A percentile compares a stretch with the other conserved stretches of the same genome.
Evolutionary conservation across 2,888 invertebrate species (phyloP).

Genomic region (Erebia aethiops): DNA sequence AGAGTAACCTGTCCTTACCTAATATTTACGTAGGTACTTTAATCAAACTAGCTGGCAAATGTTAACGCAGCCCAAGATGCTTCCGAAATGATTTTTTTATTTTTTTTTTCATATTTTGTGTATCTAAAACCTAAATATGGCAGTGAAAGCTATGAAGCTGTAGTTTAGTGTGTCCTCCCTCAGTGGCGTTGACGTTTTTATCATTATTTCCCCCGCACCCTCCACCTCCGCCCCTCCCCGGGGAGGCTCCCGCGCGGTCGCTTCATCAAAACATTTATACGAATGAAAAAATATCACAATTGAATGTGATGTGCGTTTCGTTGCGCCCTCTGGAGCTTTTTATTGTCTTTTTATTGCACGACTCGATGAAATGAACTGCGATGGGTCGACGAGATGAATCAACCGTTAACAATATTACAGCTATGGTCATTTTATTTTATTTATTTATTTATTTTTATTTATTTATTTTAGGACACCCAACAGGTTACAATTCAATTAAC

Average conservation of each 20-base stretch:
- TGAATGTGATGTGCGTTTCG: slow-evolving; percentile 41
- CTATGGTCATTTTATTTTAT: too few species aligned
- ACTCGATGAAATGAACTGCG: background rate
- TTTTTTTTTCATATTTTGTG: background rate
- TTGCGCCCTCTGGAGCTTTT: slow-evolving; percentile 37
- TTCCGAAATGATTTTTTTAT: too few species aligned
- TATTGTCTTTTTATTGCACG: slow-evolving; percentile 33
- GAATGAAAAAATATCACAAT: slow-evolving; percentile 53
- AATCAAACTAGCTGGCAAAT: too few species aligned
- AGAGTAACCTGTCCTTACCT: too few species aligned
- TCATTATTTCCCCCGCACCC: slow-evolving; percentile 59
- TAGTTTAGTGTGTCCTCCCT: slow-evolving; percentile 35
- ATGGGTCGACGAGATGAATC: background rate
- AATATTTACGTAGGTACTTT: too few species aligned
- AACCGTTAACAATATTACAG: background rate
- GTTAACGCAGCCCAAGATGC: too few species aligned
- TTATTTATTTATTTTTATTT: too few species aligned
- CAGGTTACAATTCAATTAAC: too few species aligned
- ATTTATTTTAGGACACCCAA: too few species aligned
- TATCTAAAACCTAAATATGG: background rate
- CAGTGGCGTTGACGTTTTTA: slow-evolving; percentile 58
- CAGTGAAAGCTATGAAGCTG: background rate
- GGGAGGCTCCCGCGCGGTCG: slow-evolving; percentile 45
- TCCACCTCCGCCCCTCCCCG: slow-evolving; percentile 48
- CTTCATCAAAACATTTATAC: slow-evolving; percentile 66